A percentile compares a stretch with the other conserved stretches of the same genome.
These are phyloP conservation scores for Atta cephalotes DNA, from an alignment of 1,140 invertebrate genomes.

Conservation along the genomic window DNA sequence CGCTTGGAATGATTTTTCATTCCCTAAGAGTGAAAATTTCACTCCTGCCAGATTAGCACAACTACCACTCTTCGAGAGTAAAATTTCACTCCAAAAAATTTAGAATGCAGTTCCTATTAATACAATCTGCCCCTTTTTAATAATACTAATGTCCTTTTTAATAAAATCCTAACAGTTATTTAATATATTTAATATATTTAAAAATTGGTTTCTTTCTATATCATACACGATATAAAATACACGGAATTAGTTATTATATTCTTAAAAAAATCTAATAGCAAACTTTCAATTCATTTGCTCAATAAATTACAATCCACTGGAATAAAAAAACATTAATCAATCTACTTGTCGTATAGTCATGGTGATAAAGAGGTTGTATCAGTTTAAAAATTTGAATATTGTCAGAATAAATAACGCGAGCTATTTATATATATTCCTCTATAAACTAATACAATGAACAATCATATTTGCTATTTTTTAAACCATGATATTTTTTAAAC, in stretches of 20 bases:
- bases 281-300: background rate
- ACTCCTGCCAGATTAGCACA: too few species aligned
- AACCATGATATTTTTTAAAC: background rate
- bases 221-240: constrained; percentile 3
- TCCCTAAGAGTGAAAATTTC: too few species aligned
- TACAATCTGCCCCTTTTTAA: background rate
- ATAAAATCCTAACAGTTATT: constrained; percentile 54
- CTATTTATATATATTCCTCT: constrained; percentile 5
- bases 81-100: too few species aligned
- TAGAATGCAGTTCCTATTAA: background rate
- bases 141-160: too few species aligned
- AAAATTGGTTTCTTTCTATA: constrained; percentile 53
- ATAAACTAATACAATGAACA: background rate
- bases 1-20: too few species aligned
- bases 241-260: constrained; percentile 9
- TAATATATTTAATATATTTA: constrained; percentile 52
- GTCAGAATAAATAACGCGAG: constrained; percentile 5
- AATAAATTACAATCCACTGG: background rate
- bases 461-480: background rate
- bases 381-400: constrained; percentile 35
- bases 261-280: background rate
- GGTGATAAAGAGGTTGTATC: constrained; percentile 7
- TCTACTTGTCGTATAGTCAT: background rate
- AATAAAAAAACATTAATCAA: constrained; percentile 1
- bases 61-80: too few species aligned